phyloP scores from a whole-genome alignment of 1,140 invertebrate species.

The Brevipalpus yothersi region DNA sequence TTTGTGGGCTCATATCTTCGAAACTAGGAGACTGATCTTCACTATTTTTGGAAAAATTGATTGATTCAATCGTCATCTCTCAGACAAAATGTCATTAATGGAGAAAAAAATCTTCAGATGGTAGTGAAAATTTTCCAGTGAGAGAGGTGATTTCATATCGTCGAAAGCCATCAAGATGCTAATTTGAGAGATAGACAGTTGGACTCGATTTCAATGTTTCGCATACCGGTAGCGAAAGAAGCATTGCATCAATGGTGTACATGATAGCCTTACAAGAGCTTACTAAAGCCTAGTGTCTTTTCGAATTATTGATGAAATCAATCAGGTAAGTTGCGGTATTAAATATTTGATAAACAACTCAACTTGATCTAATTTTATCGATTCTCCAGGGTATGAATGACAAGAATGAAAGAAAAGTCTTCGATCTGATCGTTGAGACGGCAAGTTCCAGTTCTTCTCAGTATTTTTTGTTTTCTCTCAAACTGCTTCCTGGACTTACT shows the following conservation, averaged over 20 bases:
- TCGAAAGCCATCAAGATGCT: no score
- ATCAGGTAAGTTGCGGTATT: conserved; percentile 34
- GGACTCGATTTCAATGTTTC: no score
- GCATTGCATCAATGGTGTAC: conserved; percentile 70
- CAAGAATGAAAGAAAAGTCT: conserved; percentile 61
- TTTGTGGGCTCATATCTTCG: no score
- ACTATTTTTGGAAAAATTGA: no score
- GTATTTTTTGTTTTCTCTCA: conserved; percentile 80
- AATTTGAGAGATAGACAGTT: no score
- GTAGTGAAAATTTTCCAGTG: no score
- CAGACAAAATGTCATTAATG: no score
- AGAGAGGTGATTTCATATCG: no score
- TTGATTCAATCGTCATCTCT: no score
- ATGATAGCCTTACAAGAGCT: conserved; percentile 66
- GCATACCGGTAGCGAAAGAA: conserved; percentile 87
- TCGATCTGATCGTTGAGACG: conserved; percentile 54
- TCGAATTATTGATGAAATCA: conserved; percentile 87
- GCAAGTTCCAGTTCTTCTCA: conserved; percentile 45
- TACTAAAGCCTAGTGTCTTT: conserved; percentile 62
- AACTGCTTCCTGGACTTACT: conserved; percentile 19
- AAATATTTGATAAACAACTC: not conserved
- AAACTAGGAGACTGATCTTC: no score
- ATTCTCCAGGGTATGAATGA: conserved; percentile 53
- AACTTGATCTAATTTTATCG: conserved; percentile 8
- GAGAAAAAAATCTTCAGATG: no score